Evolutionary conservation across 1,140 invertebrate species (phyloP).

Genomic region (Papilio polyxenes): DNA sequence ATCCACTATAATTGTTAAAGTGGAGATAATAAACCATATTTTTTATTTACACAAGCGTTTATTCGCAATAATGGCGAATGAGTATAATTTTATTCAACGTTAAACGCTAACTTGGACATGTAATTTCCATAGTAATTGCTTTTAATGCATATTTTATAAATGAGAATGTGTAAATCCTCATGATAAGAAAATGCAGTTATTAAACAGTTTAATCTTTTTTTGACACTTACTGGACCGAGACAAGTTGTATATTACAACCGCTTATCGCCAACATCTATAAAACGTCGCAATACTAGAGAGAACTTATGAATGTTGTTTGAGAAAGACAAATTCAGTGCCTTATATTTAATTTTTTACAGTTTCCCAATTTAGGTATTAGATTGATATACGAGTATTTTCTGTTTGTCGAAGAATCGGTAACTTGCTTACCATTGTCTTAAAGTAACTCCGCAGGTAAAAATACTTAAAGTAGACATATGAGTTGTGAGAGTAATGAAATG

Average conservation of each 20-base stretch:
- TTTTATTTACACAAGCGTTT: constrained; percentile 20
- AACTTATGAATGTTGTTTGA: neutral
- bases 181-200: constrained; percentile 1
- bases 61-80: neutral
- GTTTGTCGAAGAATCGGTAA: neutral
- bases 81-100: neutral
- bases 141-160: constrained; percentile 3
- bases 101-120: neutral
- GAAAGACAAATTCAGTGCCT: neutral
- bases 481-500: too few species aligned
- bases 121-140: constrained; percentile 2
- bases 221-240: neutral
- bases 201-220: neutral
- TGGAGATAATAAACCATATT: constrained; percentile 23
- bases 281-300: neutral
- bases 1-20: constrained; percentile 1
- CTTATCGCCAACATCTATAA: neutral
- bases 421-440: too few species aligned
- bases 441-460: neutral
- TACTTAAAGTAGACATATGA: too few species aligned
- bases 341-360: neutral
- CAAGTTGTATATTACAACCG: neutral
- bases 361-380: neutral
- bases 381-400: neutral
- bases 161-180: neutral